Conservation (phyloP, 1,140 invertebrate species). For the Megathymus violae region DNA sequence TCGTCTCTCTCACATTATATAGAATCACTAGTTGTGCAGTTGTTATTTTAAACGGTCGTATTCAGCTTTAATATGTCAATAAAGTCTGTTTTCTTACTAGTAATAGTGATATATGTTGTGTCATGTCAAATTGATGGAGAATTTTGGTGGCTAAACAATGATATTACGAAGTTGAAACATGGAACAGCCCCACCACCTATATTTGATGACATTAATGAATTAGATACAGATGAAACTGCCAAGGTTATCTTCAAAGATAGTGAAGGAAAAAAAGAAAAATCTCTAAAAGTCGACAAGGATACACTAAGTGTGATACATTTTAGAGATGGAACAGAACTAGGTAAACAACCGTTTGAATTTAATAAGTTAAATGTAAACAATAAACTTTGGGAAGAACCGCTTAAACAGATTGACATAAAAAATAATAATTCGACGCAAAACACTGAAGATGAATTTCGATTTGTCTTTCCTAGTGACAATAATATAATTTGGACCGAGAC, state of each 20-base stretch:
- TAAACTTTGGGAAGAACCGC: background rate
- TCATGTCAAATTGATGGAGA: constrained; percentile 66
- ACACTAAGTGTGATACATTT: constrained; percentile 37
- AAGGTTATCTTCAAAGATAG: constrained; percentile 65
- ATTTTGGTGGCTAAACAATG: constrained; percentile 75
- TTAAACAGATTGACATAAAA: background rate
- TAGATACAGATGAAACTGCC: constrained; percentile 69
- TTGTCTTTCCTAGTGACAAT: constrained; percentile 53
- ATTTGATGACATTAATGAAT: constrained; percentile 64
- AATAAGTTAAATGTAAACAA: constrained; percentile 18
- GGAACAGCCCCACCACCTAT: constrained; percentile 47
- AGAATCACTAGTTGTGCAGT: constrained; percentile 41
- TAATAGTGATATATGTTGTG: constrained; percentile 45
- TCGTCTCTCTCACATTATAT: constrained; percentile 42
- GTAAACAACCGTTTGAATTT: constrained; percentile 24
- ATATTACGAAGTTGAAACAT: constrained; percentile 53
- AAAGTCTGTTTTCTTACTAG: constrained; percentile 37
- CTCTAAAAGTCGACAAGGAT: constrained; percentile 20
- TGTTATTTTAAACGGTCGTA: constrained; percentile 26
- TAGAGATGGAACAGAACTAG: constrained; percentile 36
- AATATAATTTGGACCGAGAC: constrained; percentile 36
- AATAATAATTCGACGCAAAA: constrained; percentile 15
- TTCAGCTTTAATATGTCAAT: constrained; percentile 47
- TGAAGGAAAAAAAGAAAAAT: constrained; percentile 21
- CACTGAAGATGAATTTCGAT: constrained; percentile 45